phyloP scores from a whole-genome alignment of 2,888 invertebrate genomes.

The Griposia aprilina region DNA sequence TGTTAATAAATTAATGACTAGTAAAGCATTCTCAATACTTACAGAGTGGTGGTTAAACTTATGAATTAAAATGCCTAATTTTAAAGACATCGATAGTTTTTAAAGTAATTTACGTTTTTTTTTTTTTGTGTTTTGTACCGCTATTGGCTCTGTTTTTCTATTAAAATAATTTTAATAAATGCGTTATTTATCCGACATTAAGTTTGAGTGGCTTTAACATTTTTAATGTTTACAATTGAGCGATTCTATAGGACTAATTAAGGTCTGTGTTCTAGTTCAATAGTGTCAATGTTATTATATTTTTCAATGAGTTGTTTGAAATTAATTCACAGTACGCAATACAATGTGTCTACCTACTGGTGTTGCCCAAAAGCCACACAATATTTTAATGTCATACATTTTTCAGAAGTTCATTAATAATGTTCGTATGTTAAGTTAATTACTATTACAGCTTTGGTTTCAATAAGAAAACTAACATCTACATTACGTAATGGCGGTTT shows the following conservation, averaged over 20 bases:
- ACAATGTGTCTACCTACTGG: no score
- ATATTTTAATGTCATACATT: neutral
- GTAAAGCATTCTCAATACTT: slow-evolving; percentile 61
- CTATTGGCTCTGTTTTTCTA: slow-evolving; percentile 23
- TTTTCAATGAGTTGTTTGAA: neutral
- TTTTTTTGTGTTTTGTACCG: slow-evolving; percentile 37
- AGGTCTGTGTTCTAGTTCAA: neutral
- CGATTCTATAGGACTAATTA: neutral
- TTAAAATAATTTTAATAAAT: neutral
- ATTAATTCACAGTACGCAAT: no score
- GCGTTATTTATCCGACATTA: neutral
- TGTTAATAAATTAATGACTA: slow-evolving; percentile 67
- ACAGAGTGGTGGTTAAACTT: slow-evolving; percentile 38
- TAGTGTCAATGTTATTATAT: no score
- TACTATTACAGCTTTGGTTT: slow-evolving; percentile 60
- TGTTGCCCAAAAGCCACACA: neutral
- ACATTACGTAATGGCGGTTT: slow-evolving; percentile 33
- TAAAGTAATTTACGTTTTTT: neutral
- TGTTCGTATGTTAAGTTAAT: slow-evolving; percentile 9
- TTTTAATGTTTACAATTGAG: neutral
- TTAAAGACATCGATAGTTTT: slow-evolving; percentile 2
- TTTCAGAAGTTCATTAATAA: neutral
- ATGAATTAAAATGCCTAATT: slow-evolving; percentile 15
- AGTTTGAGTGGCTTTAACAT: neutral
- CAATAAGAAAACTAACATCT: slow-evolving; percentile 49